Base-by-base conservation (phyloP, 2,797 vertebrate species). In the Muscicapa comitata region DNA sequence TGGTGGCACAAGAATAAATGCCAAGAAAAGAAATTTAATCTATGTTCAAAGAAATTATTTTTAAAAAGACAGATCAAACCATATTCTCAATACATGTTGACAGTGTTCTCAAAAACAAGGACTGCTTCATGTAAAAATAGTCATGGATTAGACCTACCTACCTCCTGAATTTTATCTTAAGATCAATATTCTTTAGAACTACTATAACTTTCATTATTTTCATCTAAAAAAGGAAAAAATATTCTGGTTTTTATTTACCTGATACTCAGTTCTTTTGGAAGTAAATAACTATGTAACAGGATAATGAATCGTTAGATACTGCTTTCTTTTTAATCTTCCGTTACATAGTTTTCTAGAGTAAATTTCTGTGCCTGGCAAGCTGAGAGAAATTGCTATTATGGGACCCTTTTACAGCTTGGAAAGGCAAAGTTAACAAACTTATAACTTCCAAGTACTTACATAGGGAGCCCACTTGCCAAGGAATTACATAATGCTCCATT, bases 1-100 rank as follows among this genome's bases (percentile, higher is more conserved):
- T 15, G 26, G 74, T 76, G 66, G 65, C 68, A 76, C 67, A 61
- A 90, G 47, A 92, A 92, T 65, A 80, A 94, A 88, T 73, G 58
- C 23, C 37, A 55, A 61, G 48, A 79, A 94, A 91, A 88, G 84
- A 90, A 94, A 93, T 76, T 35, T 42, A 61, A 85, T 93, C 73
- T 73, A 25, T 10, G 42, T 63, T 93, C 76, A 86, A 75, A 88
- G 11, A 65, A 77, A 94, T 73, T 0, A 88, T 86, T 88, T 82
- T 55, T 29, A 4, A 92, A 90, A 78, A 92, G 63, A 55, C 40
- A 21, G 55, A 87, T 74, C 77, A 87, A 82, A 74, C 68, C 35
- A 37, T 25, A 23, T 54, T 77, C 79, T 58, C 51, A 74, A 40
- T 82, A 65, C 29, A 6, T 4, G 21, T 42, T 47, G 53, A 87